Evolutionary conservation across 1,140 invertebrate genomes (phyloP), one percentile per base, ranked within the genome.

Genomic region (Scaptomyza hsui): DNA sequence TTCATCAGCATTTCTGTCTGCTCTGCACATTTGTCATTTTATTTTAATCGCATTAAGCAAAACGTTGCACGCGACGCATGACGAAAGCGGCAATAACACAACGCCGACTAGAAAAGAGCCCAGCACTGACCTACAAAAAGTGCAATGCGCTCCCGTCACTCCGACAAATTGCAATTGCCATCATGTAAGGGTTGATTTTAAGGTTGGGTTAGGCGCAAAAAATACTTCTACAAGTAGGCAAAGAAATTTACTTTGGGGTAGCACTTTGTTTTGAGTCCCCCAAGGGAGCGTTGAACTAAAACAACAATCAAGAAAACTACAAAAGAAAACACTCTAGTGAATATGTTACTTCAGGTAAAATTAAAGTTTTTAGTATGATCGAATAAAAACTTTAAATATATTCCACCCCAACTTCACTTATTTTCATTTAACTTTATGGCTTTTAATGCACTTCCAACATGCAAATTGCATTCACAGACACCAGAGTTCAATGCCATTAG

Each of bases 111-210:
- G 42, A 4, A 26, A 15, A 24, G 21, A 32, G 44, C 76, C 76
- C 72, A 78, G 44, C 45, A 80, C 76, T 85, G 81, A 85, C 81
- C 81, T 85, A 85, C 68, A 85, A 85, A 85, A 60, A 79, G 81
- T 85, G 77, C 81, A 85, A 77, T 85, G 81, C 80, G 64, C 73
- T 62, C 48, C 48, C 32, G 35, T 45, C 42, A 32, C 62, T 24
- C 57, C 42, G 37, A 44, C 32, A 47, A 57, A 60, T 63, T 59
- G 67, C 68, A 75, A 48, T 64, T 82, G 67, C 51, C 35, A 12
- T 35, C 18, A 21, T 32, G 64, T 60, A 75, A 19, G 79, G 79
- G 79, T 78, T 70, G 79, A 10, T 82, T 75, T 64, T 52, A 15
- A 49, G 24, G 21, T 45, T 60, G 47, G 39, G 56, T 37, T 68